Conservation (phyloP, 2,888 invertebrate species). For the Gymnocheta viridis region DNA sequence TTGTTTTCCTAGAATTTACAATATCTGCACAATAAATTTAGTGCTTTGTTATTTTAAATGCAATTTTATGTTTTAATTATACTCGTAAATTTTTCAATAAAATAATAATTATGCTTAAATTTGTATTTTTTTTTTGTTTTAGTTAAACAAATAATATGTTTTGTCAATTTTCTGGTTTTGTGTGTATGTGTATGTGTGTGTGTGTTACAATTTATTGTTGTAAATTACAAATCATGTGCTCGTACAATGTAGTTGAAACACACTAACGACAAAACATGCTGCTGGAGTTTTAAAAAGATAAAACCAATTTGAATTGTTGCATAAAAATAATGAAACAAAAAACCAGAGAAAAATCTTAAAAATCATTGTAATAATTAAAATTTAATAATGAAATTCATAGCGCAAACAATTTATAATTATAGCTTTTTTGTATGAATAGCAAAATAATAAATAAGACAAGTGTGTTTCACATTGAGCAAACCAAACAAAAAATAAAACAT, state of each 20-base stretch:
- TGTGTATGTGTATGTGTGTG: too few relatives aligned
- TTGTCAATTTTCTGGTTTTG: neutral
- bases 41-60: neutral
- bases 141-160: neutral
- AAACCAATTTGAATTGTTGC: constrained; percentile 26
- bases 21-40: neutral
- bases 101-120: neutral
- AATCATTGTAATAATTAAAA: constrained; percentile 53
- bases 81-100: neutral
- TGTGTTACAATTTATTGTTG: neutral
- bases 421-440: neutral
- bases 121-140: neutral
- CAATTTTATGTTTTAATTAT: neutral
- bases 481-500: neutral
- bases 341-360: neutral
- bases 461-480: neutral
- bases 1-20: neutral
- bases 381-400: constrained; percentile 22
- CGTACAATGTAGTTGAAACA: neutral
- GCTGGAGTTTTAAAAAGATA: neutral
- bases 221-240: neutral
- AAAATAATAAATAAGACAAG: too few relatives aligned
- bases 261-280: neutral
- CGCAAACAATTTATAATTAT: constrained; percentile 21
- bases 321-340: constrained; percentile 21